Evolutionary conservation across 2,888 invertebrate genomes (phyloP).

Genomic region (Caenorhabditis japonica): DNA sequence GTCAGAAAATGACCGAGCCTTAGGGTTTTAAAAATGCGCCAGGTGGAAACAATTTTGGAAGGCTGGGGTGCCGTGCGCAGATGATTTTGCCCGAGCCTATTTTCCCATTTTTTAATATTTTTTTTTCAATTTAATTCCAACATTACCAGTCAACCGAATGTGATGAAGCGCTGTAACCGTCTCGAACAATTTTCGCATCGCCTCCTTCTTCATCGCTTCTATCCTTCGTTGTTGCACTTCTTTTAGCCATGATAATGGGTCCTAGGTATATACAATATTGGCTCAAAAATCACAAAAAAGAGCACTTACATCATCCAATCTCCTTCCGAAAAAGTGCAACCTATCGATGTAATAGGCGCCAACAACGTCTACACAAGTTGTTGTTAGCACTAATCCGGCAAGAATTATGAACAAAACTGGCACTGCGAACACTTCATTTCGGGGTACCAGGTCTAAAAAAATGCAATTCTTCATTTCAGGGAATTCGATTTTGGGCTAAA

Average conservation of each 20-base stretch:
- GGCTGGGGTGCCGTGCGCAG: no score
- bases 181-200: constrained; percentile 76
- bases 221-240: constrained; percentile 76
- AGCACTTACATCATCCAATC: constrained; percentile 65
- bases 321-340: constrained; percentile 76
- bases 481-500: no score
- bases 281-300: neutral
- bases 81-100: no score
- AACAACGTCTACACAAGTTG: constrained; percentile 96
- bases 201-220: constrained; percentile 76
- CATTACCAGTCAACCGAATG: constrained; percentile 68
- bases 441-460: constrained; percentile 77
- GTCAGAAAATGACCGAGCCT: no score
- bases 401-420: constrained; percentile 91
- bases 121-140: no score
- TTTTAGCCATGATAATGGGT: constrained; percentile 75
- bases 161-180: constrained; percentile 75
- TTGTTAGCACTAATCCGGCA: constrained; percentile 92
- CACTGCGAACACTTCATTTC: constrained; percentile 89
- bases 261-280: constrained; percentile 46
- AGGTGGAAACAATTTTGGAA: no score
- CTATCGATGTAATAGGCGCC: constrained; percentile 81
- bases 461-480: no score
- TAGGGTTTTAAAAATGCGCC: no score
- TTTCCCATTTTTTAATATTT: no score